Base-by-base conservation (phyloP, 2,888 invertebrate genomes). In the Leptopilina myrica region DNA sequence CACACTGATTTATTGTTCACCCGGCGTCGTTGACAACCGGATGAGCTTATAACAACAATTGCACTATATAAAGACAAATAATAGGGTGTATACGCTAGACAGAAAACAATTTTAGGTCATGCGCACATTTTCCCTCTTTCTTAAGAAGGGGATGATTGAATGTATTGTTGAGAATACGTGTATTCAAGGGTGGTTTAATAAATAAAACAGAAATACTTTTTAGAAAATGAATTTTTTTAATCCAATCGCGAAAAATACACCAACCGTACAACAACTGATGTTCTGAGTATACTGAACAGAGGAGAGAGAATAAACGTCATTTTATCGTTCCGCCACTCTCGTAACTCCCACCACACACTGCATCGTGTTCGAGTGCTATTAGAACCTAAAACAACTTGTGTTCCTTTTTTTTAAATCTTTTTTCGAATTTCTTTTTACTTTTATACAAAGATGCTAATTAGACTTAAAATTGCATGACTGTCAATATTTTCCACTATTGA, bases 271-370 rank as follows among this genome's bases (percentile, higher is more conserved):
- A 20, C 3, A 15, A 66, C 66, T 43, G 43, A 40, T 15, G 66
- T 40, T 66, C 66, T 40, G 40, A 11, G 12, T 81, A 83, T 79
- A 89, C 89, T 89, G 86, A 88, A 82, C 83, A 64, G 78, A 59
- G 79, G 80, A 82, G 85, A 85, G 85, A 85, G 80, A 84, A 83
- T 79, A 83, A 78, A 79, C 83, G 87, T 88, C 87, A 85, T 89
- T 89, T 88, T 88, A 89, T 89, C 87, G 86, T 64, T 77, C 79
- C 78, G 83, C 49, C 62, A 80, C 77, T 77, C 62, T 73, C 73
- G 73, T 73, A n/a, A 69, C 79, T 76, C 77, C 33, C 78, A 66
- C 65, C 76, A 67, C 59, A 43, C 43, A 43, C 79, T 46, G 75
- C 49, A 64, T 78, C 15, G 65, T 67, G 14, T 26, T 49, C 53